These are phyloP conservation scores for Dendrolimus kikuchii DNA, from an alignment of 1,140 invertebrate genomes.

Conservation along the genomic window DNA sequence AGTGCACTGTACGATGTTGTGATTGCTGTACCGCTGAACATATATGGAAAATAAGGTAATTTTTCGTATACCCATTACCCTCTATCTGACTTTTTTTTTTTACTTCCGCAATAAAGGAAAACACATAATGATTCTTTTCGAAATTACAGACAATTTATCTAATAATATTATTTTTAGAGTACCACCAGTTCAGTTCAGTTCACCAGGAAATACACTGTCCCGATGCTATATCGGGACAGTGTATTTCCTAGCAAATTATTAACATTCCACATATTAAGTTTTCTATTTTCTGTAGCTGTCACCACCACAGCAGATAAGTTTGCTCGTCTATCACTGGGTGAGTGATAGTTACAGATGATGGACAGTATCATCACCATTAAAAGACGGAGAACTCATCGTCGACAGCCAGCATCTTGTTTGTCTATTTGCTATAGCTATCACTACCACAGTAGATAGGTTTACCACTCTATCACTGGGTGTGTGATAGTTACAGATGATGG, in stretches of 20 bases:
- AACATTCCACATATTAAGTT: not conserved
- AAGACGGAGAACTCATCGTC: not conserved
- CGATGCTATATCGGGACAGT: not conserved
- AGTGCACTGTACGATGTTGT: too few species aligned
- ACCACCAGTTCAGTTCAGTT: too few species aligned
- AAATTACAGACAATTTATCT: too few species aligned
- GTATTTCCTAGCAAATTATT: not conserved
- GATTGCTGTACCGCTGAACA: too few species aligned
- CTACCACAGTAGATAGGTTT: constrained; percentile 24
- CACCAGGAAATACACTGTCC: too few species aligned
- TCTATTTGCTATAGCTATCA: constrained; percentile 10
- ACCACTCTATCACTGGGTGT: constrained; percentile 23
- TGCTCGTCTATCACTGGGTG: constrained; percentile 22
- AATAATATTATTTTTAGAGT: too few species aligned
- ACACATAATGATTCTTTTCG: too few species aligned
- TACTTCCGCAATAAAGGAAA: too few species aligned
- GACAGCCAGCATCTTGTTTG: not conserved
- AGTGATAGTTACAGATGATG: constrained; percentile 12
- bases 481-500: constrained; percentile 11
- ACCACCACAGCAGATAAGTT: constrained; percentile 24
- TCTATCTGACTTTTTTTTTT: too few species aligned
- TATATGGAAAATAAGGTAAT: too few species aligned
- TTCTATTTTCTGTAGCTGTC: constrained; percentile 11
- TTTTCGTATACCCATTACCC: too few species aligned
- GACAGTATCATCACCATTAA: not conserved